Evolutionary conservation across 1,140 invertebrate genomes (phyloP).

Genomic region (Antheraea mylitta): DNA sequence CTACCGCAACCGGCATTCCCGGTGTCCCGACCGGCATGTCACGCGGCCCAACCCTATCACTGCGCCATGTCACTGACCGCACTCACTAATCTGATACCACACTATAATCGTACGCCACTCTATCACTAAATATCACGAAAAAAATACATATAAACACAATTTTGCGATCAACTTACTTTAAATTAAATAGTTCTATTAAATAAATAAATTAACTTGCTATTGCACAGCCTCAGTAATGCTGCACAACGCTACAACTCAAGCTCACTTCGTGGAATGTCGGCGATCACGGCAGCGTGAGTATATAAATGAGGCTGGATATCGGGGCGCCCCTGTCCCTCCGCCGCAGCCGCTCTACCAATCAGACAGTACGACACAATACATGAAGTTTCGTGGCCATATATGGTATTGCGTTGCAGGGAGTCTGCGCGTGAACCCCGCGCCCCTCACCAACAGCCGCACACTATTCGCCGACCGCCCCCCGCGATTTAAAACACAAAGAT

Average conservation of each 20-base stretch:
- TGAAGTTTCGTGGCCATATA: conserved; percentile 77
- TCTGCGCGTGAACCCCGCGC: conserved; percentile 61
- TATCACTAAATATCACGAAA: conserved; percentile 43
- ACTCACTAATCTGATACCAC: conserved; percentile 47
- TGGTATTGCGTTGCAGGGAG: conserved; percentile 74
- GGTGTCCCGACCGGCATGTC: conserved; percentile 44
- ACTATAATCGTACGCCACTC: conserved; percentile 49
- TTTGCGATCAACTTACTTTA: conserved; percentile 62
- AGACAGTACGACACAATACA: conserved; percentile 40
- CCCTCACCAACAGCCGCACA: conserved; percentile 26
- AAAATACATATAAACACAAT: conserved; percentile 35
- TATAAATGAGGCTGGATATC: conserved; percentile 73
- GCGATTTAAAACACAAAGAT: conserved; percentile 55
- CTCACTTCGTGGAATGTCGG: conserved; percentile 74
- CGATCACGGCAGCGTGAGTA: conserved; percentile 59
- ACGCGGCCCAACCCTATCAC: conserved; percentile 35
- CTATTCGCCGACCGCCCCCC: conserved; percentile 15
- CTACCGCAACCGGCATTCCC: conserved; percentile 72
- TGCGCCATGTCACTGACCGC: conserved; percentile 62
- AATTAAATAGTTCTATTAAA: conserved; percentile 75
- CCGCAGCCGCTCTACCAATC: conserved; percentile 64
- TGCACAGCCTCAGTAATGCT: conserved; percentile 72
- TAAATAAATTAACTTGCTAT: conserved; percentile 75
- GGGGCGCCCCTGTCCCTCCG: conserved; percentile 65
- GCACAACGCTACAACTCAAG: conserved; percentile 70